A percentile compares a stretch with the other conserved stretches of the same genome.
Evolutionary conservation across 2,797 vertebrate species (phyloP).

Genomic region (Astyanax mexicanus): DNA sequence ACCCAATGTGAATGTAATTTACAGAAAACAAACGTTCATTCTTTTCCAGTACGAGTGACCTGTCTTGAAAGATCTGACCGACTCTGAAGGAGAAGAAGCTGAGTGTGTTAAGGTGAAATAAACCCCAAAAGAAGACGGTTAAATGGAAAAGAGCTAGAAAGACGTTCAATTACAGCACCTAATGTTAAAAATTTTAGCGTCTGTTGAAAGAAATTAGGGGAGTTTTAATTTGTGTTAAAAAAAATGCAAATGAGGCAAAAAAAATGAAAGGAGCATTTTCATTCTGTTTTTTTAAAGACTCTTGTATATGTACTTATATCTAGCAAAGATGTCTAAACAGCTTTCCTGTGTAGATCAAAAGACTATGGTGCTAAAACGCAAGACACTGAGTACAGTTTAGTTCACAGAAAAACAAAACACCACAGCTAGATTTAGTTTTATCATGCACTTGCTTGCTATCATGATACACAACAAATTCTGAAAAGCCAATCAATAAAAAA

Average conservation of each 20-base stretch:
- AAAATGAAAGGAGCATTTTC: background rate
- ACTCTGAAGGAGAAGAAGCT: conserved; percentile 13
- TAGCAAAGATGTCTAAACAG: background rate
- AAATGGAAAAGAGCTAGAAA: conserved; percentile 19
- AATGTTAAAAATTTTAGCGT: conserved; percentile 22
- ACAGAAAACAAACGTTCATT: background rate
- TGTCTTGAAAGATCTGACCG: conserved; percentile 8
- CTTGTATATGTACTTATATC: background rate
- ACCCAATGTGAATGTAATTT: background rate
- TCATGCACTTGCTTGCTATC: conserved; percentile 10
- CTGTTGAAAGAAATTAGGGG: conserved; percentile 36
- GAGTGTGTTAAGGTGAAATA: conserved; percentile 14
- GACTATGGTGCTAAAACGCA: no score
- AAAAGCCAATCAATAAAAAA: background rate
- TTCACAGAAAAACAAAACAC: no score
- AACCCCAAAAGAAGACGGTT: conserved; percentile 18
- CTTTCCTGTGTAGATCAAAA: background rate
- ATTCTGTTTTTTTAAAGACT: conserved; percentile 18
- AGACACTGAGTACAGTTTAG: no score
- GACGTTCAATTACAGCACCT: background rate
- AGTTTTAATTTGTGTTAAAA: background rate
- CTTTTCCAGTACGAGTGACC: conserved; percentile 1
- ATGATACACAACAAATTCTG: background rate
- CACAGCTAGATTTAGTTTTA: no score
- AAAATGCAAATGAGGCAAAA: no score